These are phyloP conservation scores for Orius insidiosus DNA, from an alignment of 1,140 invertebrate species.

Conservation along the genomic window DNA sequence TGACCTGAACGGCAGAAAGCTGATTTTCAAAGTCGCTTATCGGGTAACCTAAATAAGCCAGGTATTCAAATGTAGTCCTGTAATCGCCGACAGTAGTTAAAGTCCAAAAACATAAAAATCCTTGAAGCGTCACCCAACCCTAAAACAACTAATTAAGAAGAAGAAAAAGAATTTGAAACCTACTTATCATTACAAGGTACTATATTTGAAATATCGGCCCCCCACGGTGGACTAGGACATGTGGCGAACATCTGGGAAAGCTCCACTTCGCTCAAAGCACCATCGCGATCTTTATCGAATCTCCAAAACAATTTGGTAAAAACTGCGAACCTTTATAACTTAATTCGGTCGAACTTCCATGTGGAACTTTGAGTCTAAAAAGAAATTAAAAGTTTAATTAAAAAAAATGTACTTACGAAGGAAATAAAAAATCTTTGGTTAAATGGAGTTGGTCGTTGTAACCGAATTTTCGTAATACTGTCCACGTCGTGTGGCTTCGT, in stretches of 20 bases:
- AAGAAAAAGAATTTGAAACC: conserved; percentile 25
- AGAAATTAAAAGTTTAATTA: not conserved
- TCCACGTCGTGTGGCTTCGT: conserved; percentile 99
- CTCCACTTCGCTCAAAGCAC: conserved; percentile 76
- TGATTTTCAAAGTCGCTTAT: conserved; percentile 81
- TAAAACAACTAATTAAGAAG: not conserved
- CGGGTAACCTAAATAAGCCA: conserved; percentile 92
- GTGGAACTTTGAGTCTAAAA: conserved; percentile 60
- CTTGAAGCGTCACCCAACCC: not conserved
- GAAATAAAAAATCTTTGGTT: conserved; percentile 75
- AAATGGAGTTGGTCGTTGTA: conserved; percentile 90
- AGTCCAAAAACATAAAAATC: conserved; percentile 74
- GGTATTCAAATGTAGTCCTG: conserved; percentile 75
- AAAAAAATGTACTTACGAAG: conserved; percentile 47
- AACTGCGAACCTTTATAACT: conserved; percentile 87
- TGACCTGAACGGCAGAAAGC: conserved; percentile 73
- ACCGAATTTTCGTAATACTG: conserved; percentile 94
- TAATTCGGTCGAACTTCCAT: conserved; percentile 77
- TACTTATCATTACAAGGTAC: conserved; percentile 52
- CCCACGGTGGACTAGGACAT: conserved; percentile 77
- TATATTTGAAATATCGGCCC: conserved; percentile 52
- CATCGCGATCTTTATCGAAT: conserved; percentile 85
- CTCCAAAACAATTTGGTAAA: conserved; percentile 76
- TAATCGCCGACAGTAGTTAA: conserved; percentile 76
- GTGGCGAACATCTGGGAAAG: conserved; percentile 80